Evolutionary conservation across 2,888 invertebrate genomes (phyloP), one percentile per base, ranked within the genome.

Genomic region (Drosophila nr. perissopoda): DNA sequence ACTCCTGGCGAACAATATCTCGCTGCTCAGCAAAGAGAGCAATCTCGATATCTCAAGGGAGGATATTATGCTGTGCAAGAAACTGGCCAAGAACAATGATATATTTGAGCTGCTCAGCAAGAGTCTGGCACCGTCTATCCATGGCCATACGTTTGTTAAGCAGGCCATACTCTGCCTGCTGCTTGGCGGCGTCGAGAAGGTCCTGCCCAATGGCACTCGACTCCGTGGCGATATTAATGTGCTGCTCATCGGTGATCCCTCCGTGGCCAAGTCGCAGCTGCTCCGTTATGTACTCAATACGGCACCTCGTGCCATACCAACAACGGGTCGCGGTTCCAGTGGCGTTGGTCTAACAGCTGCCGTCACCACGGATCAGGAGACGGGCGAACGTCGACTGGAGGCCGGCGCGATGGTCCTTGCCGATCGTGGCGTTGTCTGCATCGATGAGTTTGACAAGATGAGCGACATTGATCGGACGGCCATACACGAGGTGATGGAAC

Each of bases 371-470:
- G 99, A 99, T 93, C 96, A 96, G 67, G 99, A 99, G 91, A 98
- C 98, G 3, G 98, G 97, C 1, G 97, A 97, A 79, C 94, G 96
- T 59, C 94, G 98, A 42, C 92, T 99, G 69, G 99, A 99, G 93
- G 99, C 99, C 0, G 99, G 99, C 76, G 99, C 99, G 65, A 99
- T 99, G 99, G 99, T 99, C n/a, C 93, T 99, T 42, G 99, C 99
- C 0, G 99, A 99, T 94, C 95, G 99, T 70, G 99, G 99, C 33
- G 97, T 99, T 56, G 99, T 99, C 54, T 99, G 99, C 92, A 95
- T 95, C 76, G 93, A 99, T 93, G 99, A 99, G 94, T 99, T 99
- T 93, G 99, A 99, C 94, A 98, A 99, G 94, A 99, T 99, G 99
- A 98, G 98, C 0, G 99, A 99, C 93, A 97, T 99, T 74, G 99